phyloP scores from a whole-genome alignment of 2,888 invertebrate species.

The Cryptocephalus moraei region DNA sequence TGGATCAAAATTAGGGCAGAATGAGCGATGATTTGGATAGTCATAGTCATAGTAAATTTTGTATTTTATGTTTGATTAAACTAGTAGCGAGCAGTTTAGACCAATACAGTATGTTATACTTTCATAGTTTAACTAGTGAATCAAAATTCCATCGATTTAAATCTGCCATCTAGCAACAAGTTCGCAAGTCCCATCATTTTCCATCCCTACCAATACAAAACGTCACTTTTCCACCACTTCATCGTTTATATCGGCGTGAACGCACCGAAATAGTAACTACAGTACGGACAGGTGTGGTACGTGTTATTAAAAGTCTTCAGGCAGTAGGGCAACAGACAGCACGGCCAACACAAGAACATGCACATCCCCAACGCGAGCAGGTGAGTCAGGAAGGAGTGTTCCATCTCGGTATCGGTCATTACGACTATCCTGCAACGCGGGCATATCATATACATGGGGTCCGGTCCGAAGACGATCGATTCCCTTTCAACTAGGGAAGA shows the following conservation, averaged over 20 bases:
- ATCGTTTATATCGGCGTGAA: slow-evolving; percentile 27
- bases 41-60: too few species aligned
- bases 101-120: too few species aligned
- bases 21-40: too few species aligned
- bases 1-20: too few species aligned
- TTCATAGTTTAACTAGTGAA: too few species aligned
- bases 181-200: too few species aligned
- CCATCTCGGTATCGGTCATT: slow-evolving; percentile 26
- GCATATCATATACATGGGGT: slow-evolving; percentile 31
- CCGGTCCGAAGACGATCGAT: slow-evolving; percentile 27
- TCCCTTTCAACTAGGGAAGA: background rate
- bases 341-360: slow-evolving; percentile 36
- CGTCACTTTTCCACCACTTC: background rate
- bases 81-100: too few species aligned
- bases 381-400: slow-evolving; percentile 30
- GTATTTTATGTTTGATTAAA: too few species aligned
- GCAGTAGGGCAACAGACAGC: slow-evolving; percentile 34
- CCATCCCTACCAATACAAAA: too few species aligned
- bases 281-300: slow-evolving; percentile 34
- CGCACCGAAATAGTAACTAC: slow-evolving; percentile 32
- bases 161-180: too few species aligned
- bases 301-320: slow-evolving; percentile 33
- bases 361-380: slow-evolving; percentile 32
- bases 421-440: slow-evolving; percentile 30
- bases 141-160: too few species aligned